phyloP scores from a whole-genome alignment of 1,140 invertebrate genomes.

The Drosophila bipectinata region DNA sequence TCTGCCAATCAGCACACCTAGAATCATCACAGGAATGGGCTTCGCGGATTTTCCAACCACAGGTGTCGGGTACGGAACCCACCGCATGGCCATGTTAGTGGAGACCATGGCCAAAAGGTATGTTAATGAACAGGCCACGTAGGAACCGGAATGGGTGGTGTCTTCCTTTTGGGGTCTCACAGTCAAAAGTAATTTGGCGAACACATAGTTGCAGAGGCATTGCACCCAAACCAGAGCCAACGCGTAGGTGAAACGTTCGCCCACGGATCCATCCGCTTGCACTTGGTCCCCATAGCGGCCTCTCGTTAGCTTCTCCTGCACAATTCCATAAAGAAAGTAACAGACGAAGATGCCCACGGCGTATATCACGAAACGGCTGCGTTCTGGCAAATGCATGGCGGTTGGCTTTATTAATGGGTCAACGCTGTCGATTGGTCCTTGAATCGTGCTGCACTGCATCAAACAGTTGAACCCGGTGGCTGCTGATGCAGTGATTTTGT shows the following conservation, averaged over 20 bases:
- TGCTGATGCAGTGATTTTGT: slow-evolving; percentile 22
- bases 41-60: slow-evolving; percentile 99
- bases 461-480: slow-evolving; percentile 28
- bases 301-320: slow-evolving; percentile 97
- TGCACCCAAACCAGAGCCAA: slow-evolving; percentile 94
- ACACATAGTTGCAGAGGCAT: slow-evolving; percentile 94
- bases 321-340: slow-evolving; percentile 95
- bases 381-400: slow-evolving; percentile 70
- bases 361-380: slow-evolving; percentile 84
- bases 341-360: slow-evolving; percentile 94
- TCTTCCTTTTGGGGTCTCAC: slow-evolving; percentile 89
- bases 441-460: neutral
- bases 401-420: neutral
- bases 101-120: slow-evolving; percentile 98
- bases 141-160: slow-evolving; percentile 90
- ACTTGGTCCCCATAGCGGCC: slow-evolving; percentile 90
- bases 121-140: slow-evolving; percentile 91
- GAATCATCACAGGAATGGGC: slow-evolving; percentile 98
- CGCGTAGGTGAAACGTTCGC: slow-evolving; percentile 94
- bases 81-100: slow-evolving; percentile 97
- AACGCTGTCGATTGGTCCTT: neutral
- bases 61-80: slow-evolving; percentile 97
- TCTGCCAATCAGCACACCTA: slow-evolving; percentile 95
- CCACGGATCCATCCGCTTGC: slow-evolving; percentile 85
- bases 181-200: slow-evolving; percentile 87